Percentiles rank a stretch among this genome's conserved stretches.
Evolutionary conservation across 2,888 invertebrate species (phyloP).

Genomic region (Hydriomena furcata): DNA sequence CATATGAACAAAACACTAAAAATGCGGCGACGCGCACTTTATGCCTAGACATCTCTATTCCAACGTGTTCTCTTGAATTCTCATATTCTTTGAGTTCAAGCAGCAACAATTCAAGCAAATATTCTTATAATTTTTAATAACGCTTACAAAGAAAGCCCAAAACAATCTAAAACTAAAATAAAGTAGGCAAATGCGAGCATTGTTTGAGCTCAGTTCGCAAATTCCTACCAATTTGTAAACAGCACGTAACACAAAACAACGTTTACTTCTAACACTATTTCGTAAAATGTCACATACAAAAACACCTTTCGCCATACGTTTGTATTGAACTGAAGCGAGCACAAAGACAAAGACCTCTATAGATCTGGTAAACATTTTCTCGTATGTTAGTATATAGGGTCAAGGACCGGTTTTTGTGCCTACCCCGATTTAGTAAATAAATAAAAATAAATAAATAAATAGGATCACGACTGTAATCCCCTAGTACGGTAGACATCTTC

Average conservation of each 20-base stretch:
- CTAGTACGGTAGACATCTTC: too few relatives aligned
- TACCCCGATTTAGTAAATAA: too few relatives aligned
- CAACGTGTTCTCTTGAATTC: too few relatives aligned
- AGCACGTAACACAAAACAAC: slow-evolving; percentile 32
- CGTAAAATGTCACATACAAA: slow-evolving; percentile 35
- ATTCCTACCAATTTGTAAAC: slow-evolving; percentile 31
- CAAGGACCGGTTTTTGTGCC: too few relatives aligned
- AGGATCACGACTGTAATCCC: too few relatives aligned
- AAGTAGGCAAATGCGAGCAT: slow-evolving; percentile 8
- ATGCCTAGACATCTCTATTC: too few relatives aligned
- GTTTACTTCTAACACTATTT: slow-evolving; percentile 29
- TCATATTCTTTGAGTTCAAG: too few relatives aligned
- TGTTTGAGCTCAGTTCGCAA: slow-evolving; percentile 16
- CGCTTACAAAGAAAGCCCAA: neutral
- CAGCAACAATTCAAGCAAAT: neutral
- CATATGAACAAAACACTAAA: too few relatives aligned
- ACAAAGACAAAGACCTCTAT: slow-evolving; percentile 30
- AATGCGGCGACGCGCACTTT: too few relatives aligned
- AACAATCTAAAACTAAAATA: slow-evolving; percentile 8
- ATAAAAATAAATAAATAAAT: too few relatives aligned
- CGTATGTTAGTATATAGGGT: too few relatives aligned
- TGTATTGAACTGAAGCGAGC: slow-evolving; percentile 22
- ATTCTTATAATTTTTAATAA: too few relatives aligned
- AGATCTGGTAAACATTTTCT: slow-evolving; percentile 28
- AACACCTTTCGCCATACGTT: slow-evolving; percentile 29